These are phyloP conservation scores for Eretmochelys imbricata DNA, from an alignment of 2,113 vertebrate species.

Conservation along the genomic window DNA sequence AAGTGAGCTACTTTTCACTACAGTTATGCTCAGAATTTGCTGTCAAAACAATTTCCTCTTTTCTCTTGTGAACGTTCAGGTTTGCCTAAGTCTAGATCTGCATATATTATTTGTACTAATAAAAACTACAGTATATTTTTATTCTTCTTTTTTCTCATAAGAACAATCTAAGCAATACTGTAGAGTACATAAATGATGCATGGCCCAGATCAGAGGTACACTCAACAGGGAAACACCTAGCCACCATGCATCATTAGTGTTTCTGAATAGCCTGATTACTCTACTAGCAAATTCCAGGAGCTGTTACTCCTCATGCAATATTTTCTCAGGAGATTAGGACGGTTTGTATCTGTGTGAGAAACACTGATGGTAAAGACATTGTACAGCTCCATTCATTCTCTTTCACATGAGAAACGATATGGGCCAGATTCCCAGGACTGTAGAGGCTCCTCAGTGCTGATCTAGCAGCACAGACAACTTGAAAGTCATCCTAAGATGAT, in stretches of 20 bases:
- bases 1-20: not conserved
- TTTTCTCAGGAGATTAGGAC: not conserved
- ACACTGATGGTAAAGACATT: not conserved
- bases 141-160: not conserved
- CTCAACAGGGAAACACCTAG: not conserved
- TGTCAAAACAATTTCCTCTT: not conserved
- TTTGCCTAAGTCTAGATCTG: not conserved
- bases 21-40: not conserved
- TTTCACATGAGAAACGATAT: not conserved
- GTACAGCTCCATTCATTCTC: not conserved
- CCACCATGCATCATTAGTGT: not conserved
- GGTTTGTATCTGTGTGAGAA: not conserved
- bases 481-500: not conserved
- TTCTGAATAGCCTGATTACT: slow-evolving; percentile 35
- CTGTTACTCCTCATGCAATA: not conserved
- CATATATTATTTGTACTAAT: not conserved
- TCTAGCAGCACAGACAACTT: not conserved
- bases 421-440: not conserved
- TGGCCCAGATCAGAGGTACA: not conserved
- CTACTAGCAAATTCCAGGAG: slow-evolving; percentile 13
- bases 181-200: not conserved
- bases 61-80: not conserved
- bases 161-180: not conserved
- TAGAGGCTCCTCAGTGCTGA: not conserved
- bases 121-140: not conserved